Conservation (phyloP, 2,113 vertebrate species). For the Ciconia stormi region DNA sequence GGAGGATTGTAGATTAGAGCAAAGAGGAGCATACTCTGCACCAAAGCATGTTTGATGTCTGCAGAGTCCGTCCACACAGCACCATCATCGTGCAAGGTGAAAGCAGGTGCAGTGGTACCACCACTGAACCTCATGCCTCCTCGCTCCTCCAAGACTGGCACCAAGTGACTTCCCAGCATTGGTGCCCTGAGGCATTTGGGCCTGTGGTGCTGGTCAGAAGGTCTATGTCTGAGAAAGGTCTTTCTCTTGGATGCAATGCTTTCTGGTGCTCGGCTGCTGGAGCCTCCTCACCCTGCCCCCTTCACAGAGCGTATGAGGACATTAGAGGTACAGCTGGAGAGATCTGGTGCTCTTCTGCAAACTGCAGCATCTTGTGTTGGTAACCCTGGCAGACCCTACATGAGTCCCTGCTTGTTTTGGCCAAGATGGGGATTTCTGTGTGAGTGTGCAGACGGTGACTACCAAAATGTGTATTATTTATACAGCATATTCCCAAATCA, state of each 20-base stretch:
- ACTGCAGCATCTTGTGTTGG: background rate
- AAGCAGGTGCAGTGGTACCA: background rate
- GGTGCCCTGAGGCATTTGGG: background rate
- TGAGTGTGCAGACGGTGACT: background rate
- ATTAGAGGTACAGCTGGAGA: background rate
- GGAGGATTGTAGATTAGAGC: background rate
- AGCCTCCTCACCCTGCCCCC: background rate
- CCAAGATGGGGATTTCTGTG: background rate
- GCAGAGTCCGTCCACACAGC: background rate
- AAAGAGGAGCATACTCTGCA: background rate
- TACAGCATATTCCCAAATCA: background rate
- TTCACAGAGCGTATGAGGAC: background rate
- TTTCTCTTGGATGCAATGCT: background rate
- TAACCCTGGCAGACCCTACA: background rate
- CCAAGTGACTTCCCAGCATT: background rate
- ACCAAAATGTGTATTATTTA: background rate
- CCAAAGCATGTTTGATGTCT: background rate
- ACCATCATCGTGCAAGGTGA: accelerated
- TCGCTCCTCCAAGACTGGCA: background rate
- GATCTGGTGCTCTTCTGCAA: background rate
- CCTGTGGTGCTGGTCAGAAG: background rate
- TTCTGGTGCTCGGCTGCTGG: background rate
- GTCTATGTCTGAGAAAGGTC: background rate
- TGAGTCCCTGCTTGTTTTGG: background rate
- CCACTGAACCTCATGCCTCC: background rate